Evolutionary conservation across 2,888 invertebrate genomes (phyloP), one percentile per base, ranked within the genome.

Genomic region (Eremobia ochroleuca): DNA sequence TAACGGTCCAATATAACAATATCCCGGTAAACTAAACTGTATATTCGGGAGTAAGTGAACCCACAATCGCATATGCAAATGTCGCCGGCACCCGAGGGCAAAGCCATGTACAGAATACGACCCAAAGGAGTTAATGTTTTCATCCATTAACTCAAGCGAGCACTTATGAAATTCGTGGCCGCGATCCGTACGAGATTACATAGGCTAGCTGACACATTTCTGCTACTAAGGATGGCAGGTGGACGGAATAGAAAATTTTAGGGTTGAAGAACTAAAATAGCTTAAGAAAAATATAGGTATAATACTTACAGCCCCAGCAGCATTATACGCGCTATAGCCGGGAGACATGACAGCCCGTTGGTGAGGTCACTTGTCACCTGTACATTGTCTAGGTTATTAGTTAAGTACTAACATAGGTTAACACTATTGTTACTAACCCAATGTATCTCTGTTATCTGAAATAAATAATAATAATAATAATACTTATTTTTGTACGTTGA

Each of bases 91-190:
- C 89, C 79, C 64, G 80, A 77, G 82, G 79, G 67, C 74, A 71
- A 71, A 80, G 69, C 80, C 75, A 79, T 70, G 83, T 76, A 75
- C 72, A 59, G 85, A 77, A 91, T 89, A 87, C 91, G 90, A 87
- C 91, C 91, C 94, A 81, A 85, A 92, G 92, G 94, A 95, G 95
- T 96, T 96, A 95, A 96, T 96, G 95, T 95, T 95, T 96, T 95
- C 95, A 94, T 94, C 95, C 95, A 96, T 96, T 96, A 95, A 94
- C 93, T 94, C 92, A 91, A 93, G 92, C 93, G 92, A 94, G 94
- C 95, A 95, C 95, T 96, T 96, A 95, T 96, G 95, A 96, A 95
- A 95, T 95, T 96, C 95, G 93, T 95, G 95, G 93, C 92, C 95
- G 94, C 95, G 95, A 95, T 95, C 94, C 93, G 94, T 94, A 95